phyloP scores from a whole-genome alignment of 2,888 invertebrate genomes.

The Synanthedon vespiformis region DNA sequence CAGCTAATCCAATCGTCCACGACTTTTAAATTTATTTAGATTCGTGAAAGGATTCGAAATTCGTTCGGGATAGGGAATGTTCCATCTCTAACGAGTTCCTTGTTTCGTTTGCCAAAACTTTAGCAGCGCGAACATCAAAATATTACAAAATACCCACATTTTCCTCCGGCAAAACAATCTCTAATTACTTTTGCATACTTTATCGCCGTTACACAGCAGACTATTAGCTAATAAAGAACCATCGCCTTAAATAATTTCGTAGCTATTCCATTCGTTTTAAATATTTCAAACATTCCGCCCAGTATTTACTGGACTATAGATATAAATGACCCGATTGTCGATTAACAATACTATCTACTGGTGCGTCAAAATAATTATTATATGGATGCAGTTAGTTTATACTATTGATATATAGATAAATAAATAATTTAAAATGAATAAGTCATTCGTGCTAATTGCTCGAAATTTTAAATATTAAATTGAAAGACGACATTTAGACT shows the following conservation, averaged over 20 bases:
- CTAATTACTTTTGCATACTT: background rate
- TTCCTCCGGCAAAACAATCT: background rate
- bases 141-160: conserved; percentile 15
- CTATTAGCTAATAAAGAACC: background rate
- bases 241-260: background rate
- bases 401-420: too few species aligned
- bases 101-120: conserved; percentile 18
- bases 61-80: conserved; percentile 12
- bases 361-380: too few species aligned
- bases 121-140: conserved; percentile 21
- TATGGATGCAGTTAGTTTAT: too few species aligned
- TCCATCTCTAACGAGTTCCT: conserved; percentile 21
- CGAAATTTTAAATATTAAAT: too few species aligned
- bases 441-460: too few species aligned
- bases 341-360: too few species aligned
- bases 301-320: too few species aligned
- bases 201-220: background rate
- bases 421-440: too few species aligned
- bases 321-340: too few species aligned
- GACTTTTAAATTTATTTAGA: conserved; percentile 37
- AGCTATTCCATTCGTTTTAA: background rate
- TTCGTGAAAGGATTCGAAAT: conserved; percentile 25
- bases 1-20: conserved; percentile 19
- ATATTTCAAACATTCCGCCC: background rate
- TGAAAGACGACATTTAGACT: too few species aligned